These are phyloP conservation scores for Macrophya annulata DNA, from an alignment of 2,888 invertebrate species.

Conservation along the genomic window DNA sequence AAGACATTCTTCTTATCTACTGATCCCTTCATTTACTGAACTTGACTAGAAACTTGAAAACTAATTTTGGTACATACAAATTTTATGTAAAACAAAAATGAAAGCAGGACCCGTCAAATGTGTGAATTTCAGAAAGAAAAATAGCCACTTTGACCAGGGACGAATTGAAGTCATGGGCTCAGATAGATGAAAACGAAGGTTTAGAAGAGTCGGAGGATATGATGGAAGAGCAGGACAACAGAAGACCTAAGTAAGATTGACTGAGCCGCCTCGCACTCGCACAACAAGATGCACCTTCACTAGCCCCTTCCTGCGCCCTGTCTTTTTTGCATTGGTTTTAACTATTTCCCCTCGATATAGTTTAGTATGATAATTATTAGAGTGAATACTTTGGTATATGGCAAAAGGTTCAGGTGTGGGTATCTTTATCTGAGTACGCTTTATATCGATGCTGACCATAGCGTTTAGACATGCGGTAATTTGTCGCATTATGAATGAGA, in stretches of 20 bases:
- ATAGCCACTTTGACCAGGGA: conserved; percentile 88
- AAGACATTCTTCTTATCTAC: conserved; percentile 61
- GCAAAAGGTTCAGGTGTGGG: conserved; percentile 51
- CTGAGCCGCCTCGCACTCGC: conserved; percentile 59
- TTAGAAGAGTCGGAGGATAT: conserved; percentile 78
- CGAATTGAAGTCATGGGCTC: conserved; percentile 83
- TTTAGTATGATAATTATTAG: conserved; percentile 41
- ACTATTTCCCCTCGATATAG: conserved; percentile 26
- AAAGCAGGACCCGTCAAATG: not conserved
- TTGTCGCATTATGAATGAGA: not conserved
- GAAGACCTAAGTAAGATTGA: conserved; percentile 77
- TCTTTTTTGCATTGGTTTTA: conserved; percentile 55
- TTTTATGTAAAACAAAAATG: conserved; percentile 24
- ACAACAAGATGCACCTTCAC: conserved; percentile 50
- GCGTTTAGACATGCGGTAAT: not conserved
- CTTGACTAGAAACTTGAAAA: not conserved
- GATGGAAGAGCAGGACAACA: conserved; percentile 74
- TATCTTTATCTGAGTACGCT: conserved; percentile 40
- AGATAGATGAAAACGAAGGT: conserved; percentile 82
- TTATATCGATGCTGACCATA: not conserved
- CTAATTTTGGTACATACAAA: not conserved
- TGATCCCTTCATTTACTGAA: not conserved
- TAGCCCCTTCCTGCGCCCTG: conserved; percentile 53
- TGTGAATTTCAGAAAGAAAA: conserved; percentile 84
- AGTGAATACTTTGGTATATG: conserved; percentile 47